Conservation (phyloP, 2,797 vertebrate genomes). For the Danio choprae region DNA sequence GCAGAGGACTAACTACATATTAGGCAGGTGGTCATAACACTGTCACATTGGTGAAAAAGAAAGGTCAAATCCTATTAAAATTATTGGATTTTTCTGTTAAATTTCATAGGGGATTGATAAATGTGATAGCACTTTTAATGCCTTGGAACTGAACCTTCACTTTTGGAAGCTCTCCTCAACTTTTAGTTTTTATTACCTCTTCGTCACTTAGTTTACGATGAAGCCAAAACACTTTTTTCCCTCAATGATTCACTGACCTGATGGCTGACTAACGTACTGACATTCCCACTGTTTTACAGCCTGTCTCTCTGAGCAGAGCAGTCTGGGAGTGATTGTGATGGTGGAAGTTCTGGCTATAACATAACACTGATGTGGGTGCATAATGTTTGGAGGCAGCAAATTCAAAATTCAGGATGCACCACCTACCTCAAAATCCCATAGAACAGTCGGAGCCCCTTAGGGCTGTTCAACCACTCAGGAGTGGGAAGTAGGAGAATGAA, state of each 20-base stretch:
- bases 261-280: neutral
- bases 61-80: too few species aligned
- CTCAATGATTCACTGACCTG: constrained; percentile 19
- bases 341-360: neutral
- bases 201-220: constrained; percentile 3
- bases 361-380: constrained; percentile 31
- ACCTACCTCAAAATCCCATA: constrained; percentile 27
- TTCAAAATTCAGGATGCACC: constrained; percentile 47
- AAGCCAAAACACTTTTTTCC: neutral
- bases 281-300: constrained; percentile 24
- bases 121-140: neutral
- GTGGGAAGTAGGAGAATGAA: constrained; percentile 11
- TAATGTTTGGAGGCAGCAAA: constrained; percentile 33
- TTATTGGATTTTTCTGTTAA: too few species aligned
- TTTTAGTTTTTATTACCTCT: constrained; percentile 6
- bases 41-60: too few species aligned
- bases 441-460: constrained; percentile 7
- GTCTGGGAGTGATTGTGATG: neutral
- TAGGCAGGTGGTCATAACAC: too few species aligned
- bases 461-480: constrained; percentile 24
- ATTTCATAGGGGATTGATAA: too few species aligned
- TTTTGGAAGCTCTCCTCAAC: neutral
- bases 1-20: too few species aligned
- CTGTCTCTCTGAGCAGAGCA: neutral
- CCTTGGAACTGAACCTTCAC: neutral